Base-by-base conservation (phyloP, 2,888 invertebrate species). In the Caenorhabditis auriculariae region DNA sequence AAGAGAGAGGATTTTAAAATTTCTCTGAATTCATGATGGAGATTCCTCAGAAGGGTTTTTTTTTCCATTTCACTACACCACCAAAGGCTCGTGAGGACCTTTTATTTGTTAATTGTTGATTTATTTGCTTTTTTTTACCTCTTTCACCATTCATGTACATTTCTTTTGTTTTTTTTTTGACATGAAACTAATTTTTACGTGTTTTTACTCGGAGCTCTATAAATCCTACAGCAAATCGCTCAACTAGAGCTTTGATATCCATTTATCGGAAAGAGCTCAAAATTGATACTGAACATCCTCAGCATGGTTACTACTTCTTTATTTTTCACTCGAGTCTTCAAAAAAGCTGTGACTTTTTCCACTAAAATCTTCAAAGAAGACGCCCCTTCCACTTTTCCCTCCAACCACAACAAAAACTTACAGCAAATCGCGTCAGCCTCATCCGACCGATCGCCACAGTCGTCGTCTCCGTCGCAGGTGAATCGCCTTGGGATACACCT, bases 361-460 rank as follows among this genome's bases (percentile, higher is more conserved):
- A 41, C 19, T 17, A 12, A 41, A 41, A 12, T 15, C 7, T 15
- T 41, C 7, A 15, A 15, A 9, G 19, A 41, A n/a, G n/a, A n/a
- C n/a, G n/a, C n/a, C n/a, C n/a, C n/a, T n/a, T n/a, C n/a, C n/a
- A n/a, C n/a, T n/a, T n/a, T n/a, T n/a, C n/a, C n/a, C n/a, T n/a
- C n/a, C n/a, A n/a, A n/a, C 23, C 49, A 15, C 7, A 7, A 15
- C 7, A 7, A 12, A 41, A 24, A 57, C 66, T 54, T 41, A 2
- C 92, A 90, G 81, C 96, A 96, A 3, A 77, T 47, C 4, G 54
- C 43, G 47, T 87, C 82, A 0, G 90, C 89, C 82, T 95, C 95
- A 81, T 95, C 94, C 0, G 90, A 89, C 5, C 91, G 91, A 80
- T 94, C 93, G 81, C 88, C 88, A 80, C 94, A 94, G 82, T 94